Percentiles rank a stretch among this genome's conserved stretches.
Conservation (phyloP, 2,888 invertebrate species). For the Pristionchus maxplancki region DNA sequence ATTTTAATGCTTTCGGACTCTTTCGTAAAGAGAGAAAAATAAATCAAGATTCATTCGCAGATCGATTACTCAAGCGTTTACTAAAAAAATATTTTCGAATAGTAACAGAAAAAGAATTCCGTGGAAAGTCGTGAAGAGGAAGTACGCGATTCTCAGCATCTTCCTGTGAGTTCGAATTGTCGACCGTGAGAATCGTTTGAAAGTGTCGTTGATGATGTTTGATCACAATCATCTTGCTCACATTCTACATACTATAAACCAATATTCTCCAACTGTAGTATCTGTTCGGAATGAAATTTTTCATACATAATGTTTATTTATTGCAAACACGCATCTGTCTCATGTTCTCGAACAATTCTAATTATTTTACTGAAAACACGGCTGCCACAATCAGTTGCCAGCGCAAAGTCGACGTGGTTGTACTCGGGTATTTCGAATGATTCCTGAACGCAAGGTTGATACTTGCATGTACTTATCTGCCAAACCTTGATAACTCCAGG, state of each 20-base stretch:
- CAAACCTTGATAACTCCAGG: neutral
- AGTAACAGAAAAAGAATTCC: too few relatives aligned
- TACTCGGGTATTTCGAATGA: neutral
- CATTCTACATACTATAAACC: too few relatives aligned
- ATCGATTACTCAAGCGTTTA: too few relatives aligned
- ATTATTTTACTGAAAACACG: neutral
- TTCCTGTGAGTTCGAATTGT: neutral
- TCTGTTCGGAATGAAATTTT: neutral
- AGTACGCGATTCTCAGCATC: neutral
- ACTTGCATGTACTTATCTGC: too few relatives aligned
- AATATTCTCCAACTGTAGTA: too few relatives aligned
- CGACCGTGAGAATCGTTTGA: neutral
- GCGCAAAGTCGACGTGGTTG: neutral
- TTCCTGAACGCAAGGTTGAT: neutral
- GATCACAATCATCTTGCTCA: neutral
- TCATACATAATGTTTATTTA: neutral
- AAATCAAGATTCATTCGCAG: too few relatives aligned
- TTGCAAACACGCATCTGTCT: neutral
- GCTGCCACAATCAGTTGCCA: neutral
- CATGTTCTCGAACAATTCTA: neutral
- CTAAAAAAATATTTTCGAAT: too few relatives aligned
- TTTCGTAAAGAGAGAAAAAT: too few relatives aligned
- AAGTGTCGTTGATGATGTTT: neutral
- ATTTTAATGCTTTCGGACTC: too few relatives aligned
- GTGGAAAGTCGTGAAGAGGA: neutral